Conservation (phyloP, 2,113 vertebrate species). For the Anarhynchus alexandrinus region DNA sequence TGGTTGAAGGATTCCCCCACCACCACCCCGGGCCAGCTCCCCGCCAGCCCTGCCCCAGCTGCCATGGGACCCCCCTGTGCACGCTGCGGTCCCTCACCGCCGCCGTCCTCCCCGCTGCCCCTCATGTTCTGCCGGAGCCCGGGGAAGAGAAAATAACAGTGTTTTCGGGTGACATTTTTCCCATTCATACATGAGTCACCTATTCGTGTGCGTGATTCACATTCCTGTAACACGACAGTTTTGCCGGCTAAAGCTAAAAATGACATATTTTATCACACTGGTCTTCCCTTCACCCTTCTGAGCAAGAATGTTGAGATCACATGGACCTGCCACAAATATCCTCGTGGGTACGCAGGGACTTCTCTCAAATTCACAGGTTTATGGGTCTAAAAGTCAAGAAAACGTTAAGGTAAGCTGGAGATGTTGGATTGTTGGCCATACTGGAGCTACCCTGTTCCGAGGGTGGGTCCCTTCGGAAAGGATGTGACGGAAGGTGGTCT, state of each 20-base stretch:
- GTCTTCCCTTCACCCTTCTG: neutral
- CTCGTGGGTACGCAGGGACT: neutral
- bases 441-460: neutral
- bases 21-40: neutral
- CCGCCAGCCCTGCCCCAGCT: neutral
- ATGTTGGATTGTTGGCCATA: neutral
- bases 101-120: neutral
- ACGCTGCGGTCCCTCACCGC: neutral
- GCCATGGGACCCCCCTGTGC: neutral
- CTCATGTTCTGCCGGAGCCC: accelerated
- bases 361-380: neutral
- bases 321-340: neutral
- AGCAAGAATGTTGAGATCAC: neutral
- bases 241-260: neutral
- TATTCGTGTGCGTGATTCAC: neutral
- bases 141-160: neutral
- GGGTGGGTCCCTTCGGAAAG: neutral
- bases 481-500: neutral
- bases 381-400: neutral
- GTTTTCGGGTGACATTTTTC: neutral
- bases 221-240: neutral
- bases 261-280: neutral
- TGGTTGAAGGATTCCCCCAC: neutral
- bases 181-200: conserved; percentile 12
- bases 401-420: neutral